Conservation (phyloP, 2,113 vertebrate species). For the Nyctereutes procyonoides region DNA sequence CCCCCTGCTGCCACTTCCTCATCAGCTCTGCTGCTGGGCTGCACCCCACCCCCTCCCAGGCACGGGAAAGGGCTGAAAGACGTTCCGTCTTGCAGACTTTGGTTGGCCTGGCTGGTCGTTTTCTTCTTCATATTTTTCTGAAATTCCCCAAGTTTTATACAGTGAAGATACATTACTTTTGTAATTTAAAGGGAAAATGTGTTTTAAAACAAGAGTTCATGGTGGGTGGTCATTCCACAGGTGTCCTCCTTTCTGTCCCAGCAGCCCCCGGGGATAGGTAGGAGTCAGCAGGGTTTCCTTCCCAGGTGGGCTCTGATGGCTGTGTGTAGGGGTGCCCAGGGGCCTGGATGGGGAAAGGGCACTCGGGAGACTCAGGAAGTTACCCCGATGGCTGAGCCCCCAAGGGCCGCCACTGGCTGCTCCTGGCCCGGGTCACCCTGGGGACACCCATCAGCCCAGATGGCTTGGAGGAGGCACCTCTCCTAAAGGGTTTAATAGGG, state of each 20-base stretch:
- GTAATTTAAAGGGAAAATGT: not conserved
- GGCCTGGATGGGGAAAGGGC: too few relatives aligned
- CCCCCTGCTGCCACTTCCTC: accelerated
- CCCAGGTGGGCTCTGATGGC: not conserved
- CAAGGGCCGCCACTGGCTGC: not conserved
- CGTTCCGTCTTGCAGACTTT: not conserved
- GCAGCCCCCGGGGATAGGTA: not conserved
- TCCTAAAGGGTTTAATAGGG: not conserved
- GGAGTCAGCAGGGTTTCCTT: not conserved
- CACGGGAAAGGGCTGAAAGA: accelerated
- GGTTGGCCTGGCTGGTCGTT: not conserved
- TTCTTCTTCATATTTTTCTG: not conserved
- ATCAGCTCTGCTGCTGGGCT: too few relatives aligned
- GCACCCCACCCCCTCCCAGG: not conserved
- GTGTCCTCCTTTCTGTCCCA: not conserved
- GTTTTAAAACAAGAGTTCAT: not conserved
- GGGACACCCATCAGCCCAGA: not conserved
- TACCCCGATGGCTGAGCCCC: not conserved
- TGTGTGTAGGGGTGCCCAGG: not conserved
- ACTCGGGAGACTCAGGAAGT: not conserved
- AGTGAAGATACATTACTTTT: not conserved
- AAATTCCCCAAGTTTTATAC: not conserved
- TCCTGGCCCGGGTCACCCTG: accelerated
- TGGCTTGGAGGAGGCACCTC: not conserved
- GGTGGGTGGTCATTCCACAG: not conserved